Evolutionary conservation across 2,797 vertebrate species (phyloP), one percentile per base, ranked within the genome.

Genomic region (Pachyuromys duprasi): DNA sequence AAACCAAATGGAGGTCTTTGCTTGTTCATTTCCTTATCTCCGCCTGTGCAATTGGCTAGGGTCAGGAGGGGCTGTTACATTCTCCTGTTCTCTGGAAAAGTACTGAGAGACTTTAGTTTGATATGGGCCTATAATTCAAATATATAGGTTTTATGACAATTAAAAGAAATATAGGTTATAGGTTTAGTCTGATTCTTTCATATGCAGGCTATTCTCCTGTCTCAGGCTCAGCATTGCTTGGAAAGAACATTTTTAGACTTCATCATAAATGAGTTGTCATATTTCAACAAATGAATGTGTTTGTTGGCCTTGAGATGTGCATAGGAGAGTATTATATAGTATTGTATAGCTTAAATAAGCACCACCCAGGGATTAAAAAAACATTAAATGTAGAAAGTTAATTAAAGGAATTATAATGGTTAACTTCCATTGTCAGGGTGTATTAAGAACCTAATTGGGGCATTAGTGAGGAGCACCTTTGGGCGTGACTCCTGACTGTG

Each of bases 341-440:
- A 84, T 42, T 81, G n/a, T 49, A 18, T 82, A 45, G 49, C 39
- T 94, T 92, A 90, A 90, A 13, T 93, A 92, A 65, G 33, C 88
- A 28, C 36, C 72, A 72, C 3, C 83, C 83, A 26, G 57, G 36
- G 14, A 57, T 91, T 18, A 74, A 53, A 96, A 84, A 74, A 62
- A 90, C 60, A 17, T 67, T 55, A 89, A 91, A 91, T 86, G 15
- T 33, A 90, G 24, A 20, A 90, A 67, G 26, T n/a, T 88, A 74
- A 36, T 24, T 60, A 45, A 75, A 36, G 39, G 20, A 65, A 24
- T 86, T 90, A 7, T 5, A 18, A 31, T 57, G 53, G 22, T 31
- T 36, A 57, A 7, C 2, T 11, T 57, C 49, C 24, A 57, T 8
- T 11, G 3, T 39, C 49, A 57, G 28, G 24, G 2, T 72, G 67